These are phyloP conservation scores for Tenthredo livida DNA, from an alignment of 2,888 invertebrate species.

Conservation along the genomic window DNA sequence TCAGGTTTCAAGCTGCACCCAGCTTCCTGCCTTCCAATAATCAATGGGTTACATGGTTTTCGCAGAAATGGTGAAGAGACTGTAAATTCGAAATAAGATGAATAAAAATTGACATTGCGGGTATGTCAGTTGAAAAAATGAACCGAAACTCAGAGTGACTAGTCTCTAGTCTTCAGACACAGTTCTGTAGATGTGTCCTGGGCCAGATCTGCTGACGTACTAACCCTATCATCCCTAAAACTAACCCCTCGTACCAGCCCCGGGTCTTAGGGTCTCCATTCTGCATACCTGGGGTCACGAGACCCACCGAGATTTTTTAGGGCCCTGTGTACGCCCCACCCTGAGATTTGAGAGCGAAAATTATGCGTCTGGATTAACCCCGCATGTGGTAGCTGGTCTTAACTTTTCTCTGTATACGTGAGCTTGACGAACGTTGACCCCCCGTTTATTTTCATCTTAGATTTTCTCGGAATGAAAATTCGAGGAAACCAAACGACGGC, in stretches of 20 bases:
- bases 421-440: too few species aligned
- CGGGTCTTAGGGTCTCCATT: constrained; percentile 14
- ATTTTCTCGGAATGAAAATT: not conserved
- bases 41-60: not conserved
- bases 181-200: constrained; percentile 17
- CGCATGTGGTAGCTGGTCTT: not conserved
- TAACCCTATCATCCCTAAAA: constrained; percentile 46
- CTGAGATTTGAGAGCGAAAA: not conserved
- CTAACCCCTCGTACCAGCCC: constrained; percentile 16
- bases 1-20: not conserved
- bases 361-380: not conserved
- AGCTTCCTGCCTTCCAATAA: not conserved
- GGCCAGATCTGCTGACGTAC: constrained; percentile 39
- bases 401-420: not conserved
- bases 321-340: not conserved
- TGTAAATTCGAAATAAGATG: not conserved
- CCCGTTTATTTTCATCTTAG: too few species aligned
- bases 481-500: too few species aligned
- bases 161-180: not conserved
- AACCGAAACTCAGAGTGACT: not conserved
- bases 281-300: constrained; percentile 44
- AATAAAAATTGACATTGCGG: not conserved
- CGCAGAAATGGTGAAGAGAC: too few species aligned
- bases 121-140: not conserved
- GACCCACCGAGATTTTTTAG: not conserved